Evolutionary conservation across 1,140 invertebrate genomes (phyloP), one percentile per base, ranked within the genome.

Genomic region (Camponotus vicinus): DNA sequence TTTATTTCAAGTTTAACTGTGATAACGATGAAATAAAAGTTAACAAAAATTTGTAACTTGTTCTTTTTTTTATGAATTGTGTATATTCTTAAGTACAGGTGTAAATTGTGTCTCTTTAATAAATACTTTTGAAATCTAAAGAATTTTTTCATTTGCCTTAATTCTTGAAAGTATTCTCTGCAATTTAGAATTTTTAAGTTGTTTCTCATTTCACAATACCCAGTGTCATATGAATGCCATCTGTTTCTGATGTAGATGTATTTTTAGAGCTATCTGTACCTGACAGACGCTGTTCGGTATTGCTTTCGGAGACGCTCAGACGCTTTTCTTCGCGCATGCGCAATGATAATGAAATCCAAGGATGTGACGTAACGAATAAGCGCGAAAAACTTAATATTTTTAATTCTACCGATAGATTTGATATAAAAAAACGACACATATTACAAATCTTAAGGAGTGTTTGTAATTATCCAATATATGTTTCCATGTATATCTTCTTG

Each of bases 1-100:
- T 69, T 73, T 59, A 73, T 34, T 49, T 73, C 15, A 52, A 55
- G 32, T 37, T 83, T 37, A 66, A 42, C 78, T 83, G 79, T 83
- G 79, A 83, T 82, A 73, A 73, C 27, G 52, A 15, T 83, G 42
- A 71, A 83, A 73, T 59, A 59, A 59, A 80, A 2, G 11, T n/a
- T 40, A 34, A 52, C 15, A 8, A 40, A 55, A 79, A n/a, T 52
- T 3, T 34, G 4, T 40, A 18, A 13, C 2, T 34, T 27, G 27
- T 27, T 27, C 27, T 7, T 73, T 40, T 40, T 40, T 57, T 34
- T 40, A 8, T 59, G 40, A 73, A 18, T 83, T 75, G 18, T 27
- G 5, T n/a, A 55, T 49, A 49, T 78, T 40, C 13, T 3, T 55
- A 40, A 37, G 27, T 55, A 40, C 42, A n/a, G 45, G 40, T 21